Conservation (phyloP, 2,888 invertebrate species). For the Caenorhabditis parvicauda region DNA sequence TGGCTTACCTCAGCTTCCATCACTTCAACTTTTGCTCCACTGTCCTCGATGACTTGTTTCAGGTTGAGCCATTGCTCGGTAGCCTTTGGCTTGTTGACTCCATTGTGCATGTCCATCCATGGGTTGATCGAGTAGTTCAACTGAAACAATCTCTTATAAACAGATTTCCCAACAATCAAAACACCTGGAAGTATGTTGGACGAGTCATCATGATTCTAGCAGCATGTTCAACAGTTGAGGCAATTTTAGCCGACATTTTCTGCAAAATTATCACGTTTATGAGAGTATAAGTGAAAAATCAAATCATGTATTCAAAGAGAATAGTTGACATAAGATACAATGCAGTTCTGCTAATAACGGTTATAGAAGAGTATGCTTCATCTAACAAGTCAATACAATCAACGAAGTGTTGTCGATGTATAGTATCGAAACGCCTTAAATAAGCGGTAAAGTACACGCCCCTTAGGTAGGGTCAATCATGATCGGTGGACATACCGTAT, state of each 20-base stretch:
- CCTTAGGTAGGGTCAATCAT: too few species aligned
- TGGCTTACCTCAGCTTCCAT: conserved; percentile 51
- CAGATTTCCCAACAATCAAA: background rate
- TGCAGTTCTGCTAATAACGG: too few species aligned
- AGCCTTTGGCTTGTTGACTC: conserved; percentile 44
- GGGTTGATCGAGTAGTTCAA: conserved; percentile 60
- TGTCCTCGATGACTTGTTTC: conserved; percentile 48
- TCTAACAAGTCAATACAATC: too few species aligned
- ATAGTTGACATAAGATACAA: too few species aligned
- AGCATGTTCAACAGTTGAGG: conserved; percentile 22
- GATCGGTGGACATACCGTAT: too few species aligned
- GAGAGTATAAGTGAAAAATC: background rate
- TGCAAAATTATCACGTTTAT: background rate
- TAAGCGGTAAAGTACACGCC: too few species aligned
- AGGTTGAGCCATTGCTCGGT: conserved; percentile 53
- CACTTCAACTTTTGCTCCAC: conserved; percentile 54
- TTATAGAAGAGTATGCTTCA: too few species aligned
- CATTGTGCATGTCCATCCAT: conserved; percentile 56
- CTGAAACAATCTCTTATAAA: conserved; percentile 13
- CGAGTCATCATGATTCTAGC: conserved; percentile 55
- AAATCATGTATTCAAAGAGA: too few species aligned
- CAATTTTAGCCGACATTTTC: conserved; percentile 17
- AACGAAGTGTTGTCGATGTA: too few species aligned
- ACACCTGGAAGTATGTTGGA: conserved; percentile 53
- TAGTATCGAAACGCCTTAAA: too few species aligned